Evolutionary conservation across 2,113 vertebrate genomes (phyloP).

Genomic region (Astatoreochromis straeleni): DNA sequence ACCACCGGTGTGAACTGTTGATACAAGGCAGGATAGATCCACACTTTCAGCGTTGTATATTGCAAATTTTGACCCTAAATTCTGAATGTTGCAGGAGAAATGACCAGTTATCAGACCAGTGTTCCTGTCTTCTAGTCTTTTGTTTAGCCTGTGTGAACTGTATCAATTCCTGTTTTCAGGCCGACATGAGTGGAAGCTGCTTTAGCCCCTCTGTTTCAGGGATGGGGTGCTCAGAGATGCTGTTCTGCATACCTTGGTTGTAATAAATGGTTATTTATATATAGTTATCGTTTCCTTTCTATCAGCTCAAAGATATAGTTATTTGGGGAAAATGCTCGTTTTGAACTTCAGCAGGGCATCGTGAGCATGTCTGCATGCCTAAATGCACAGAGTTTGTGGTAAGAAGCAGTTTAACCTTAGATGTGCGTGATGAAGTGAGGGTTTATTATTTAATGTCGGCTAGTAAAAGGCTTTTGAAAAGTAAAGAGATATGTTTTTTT

Average conservation of each 20-base stretch:
- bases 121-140: neutral
- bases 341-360: neutral
- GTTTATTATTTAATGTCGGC: neutral
- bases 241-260: neutral
- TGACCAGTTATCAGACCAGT: neutral
- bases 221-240: neutral
- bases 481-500: neutral
- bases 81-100: neutral
- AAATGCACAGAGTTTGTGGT: neutral
- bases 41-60: neutral
- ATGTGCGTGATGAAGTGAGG: neutral
- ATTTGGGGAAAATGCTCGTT: accelerated
- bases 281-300: neutral
- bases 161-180: neutral
- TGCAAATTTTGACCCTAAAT: neutral
- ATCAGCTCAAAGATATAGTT: neutral
- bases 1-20: neutral
- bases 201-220: neutral
- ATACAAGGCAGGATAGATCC: neutral
- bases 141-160: neutral
- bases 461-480: neutral
- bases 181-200: neutral
- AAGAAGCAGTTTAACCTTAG: neutral
- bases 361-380: accelerated
- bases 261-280: neutral